phyloP scores from a whole-genome alignment of 2,797 vertebrate species.

The Amazona ochrocephala region DNA sequence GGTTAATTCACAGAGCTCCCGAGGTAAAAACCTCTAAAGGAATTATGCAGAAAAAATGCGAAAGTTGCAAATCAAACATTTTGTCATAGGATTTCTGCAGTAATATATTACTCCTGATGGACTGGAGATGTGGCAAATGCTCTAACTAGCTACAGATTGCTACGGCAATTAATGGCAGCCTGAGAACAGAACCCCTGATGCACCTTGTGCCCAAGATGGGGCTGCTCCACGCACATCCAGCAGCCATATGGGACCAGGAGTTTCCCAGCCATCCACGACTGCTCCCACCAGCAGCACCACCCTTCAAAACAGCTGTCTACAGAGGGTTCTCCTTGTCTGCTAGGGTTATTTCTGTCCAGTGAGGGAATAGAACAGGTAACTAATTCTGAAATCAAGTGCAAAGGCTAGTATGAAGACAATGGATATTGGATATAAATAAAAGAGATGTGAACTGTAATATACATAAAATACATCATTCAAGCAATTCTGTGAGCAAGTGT shows the following conservation, averaged over 20 bases:
- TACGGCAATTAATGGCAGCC: background rate
- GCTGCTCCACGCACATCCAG: accelerated
- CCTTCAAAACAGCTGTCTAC: background rate
- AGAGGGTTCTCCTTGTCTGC: background rate
- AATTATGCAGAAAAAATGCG: background rate
- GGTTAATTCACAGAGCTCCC: background rate
- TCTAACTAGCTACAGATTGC: background rate
- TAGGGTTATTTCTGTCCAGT: background rate
- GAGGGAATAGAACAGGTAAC: background rate
- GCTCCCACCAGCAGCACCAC: background rate
- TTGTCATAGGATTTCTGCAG: background rate
- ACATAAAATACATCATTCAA: background rate
- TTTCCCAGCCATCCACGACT: background rate
- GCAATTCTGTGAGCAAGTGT: background rate
- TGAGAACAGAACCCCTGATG: background rate
- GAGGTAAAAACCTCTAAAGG: background rate
- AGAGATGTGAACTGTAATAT: background rate
- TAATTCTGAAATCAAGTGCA: background rate
- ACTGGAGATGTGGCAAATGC: background rate
- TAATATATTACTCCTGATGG: background rate
- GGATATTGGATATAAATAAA: background rate
- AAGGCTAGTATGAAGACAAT: background rate
- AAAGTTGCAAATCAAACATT: background rate
- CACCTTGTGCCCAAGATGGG: background rate
- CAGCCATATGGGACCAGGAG: accelerated